Conservation (phyloP, 2,797 vertebrate species). For the Menidia menidia region DNA sequence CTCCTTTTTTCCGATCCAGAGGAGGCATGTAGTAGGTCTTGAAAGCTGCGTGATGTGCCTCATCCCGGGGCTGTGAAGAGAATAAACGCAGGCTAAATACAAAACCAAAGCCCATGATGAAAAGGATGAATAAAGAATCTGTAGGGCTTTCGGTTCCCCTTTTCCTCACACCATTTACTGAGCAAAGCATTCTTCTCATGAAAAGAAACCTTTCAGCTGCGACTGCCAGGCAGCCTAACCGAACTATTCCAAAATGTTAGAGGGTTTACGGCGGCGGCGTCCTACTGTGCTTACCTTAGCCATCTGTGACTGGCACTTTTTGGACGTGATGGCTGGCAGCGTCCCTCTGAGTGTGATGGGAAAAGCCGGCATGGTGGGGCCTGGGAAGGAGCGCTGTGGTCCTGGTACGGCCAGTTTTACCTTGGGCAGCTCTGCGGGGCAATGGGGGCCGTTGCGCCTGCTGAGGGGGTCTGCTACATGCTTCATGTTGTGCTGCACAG, state of each 20-base stretch:
- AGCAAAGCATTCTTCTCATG: slow-evolving; percentile 8
- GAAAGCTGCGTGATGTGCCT: slow-evolving; percentile 69
- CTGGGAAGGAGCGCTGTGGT: slow-evolving; percentile 73
- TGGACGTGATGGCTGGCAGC: slow-evolving; percentile 75
- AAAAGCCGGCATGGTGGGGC: slow-evolving; percentile 69
- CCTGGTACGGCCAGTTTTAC: slow-evolving; percentile 75
- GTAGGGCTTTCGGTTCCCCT: background rate
- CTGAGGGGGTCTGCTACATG: slow-evolving; percentile 64
- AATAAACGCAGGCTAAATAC: slow-evolving; percentile 47
- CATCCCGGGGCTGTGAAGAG: slow-evolving; percentile 83
- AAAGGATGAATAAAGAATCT: slow-evolving; percentile 10
- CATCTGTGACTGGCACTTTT: slow-evolving; percentile 80
- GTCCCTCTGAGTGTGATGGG: slow-evolving; percentile 65
- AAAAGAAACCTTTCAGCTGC: background rate
- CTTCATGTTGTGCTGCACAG: slow-evolving; percentile 72
- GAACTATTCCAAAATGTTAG: slow-evolving; percentile 4
- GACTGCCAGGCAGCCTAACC: background rate
- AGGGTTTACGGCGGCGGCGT: background rate
- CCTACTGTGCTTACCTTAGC: slow-evolving; percentile 78
- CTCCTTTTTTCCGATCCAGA: slow-evolving; percentile 77
- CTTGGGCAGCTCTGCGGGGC: slow-evolving; percentile 80
- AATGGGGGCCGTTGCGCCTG: slow-evolving; percentile 59
- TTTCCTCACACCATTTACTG: background rate
- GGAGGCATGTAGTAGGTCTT: slow-evolving; percentile 85
- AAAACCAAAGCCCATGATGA: slow-evolving; percentile 29